A percentile compares a stretch with the other conserved stretches of the same genome.
Evolutionary conservation across 2,113 vertebrate genomes (phyloP).

Genomic region (Theristicus caerulescens): DNA sequence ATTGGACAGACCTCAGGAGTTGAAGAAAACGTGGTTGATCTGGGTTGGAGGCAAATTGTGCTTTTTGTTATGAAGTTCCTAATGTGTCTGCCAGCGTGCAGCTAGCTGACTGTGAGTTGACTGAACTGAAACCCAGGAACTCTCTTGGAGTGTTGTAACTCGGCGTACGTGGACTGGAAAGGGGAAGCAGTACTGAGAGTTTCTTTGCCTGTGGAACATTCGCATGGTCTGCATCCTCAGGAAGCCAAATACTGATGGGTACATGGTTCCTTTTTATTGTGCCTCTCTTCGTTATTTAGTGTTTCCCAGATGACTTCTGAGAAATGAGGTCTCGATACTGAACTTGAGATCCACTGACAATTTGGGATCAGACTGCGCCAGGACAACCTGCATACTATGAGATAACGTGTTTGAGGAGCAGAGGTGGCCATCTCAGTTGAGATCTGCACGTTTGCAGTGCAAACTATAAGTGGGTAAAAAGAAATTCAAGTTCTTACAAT

Average conservation of each 20-base stretch:
- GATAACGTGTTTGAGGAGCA: neutral
- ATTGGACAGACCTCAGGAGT: neutral
- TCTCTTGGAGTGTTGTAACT: neutral
- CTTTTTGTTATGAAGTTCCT: neutral
- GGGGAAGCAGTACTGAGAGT: neutral
- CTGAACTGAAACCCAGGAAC: neutral
- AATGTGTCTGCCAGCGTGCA: neutral
- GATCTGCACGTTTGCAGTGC: neutral
- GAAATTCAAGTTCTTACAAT: neutral
- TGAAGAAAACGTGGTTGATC: neutral
- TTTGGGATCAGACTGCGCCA: neutral
- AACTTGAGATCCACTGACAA: neutral
- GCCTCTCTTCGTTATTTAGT: neutral
- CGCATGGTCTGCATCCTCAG: neutral
- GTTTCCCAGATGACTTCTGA: neutral
- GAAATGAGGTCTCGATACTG: neutral
- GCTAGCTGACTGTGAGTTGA: neutral
- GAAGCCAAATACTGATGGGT: neutral
- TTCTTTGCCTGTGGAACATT: neutral
- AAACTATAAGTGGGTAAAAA: neutral
- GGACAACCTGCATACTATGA: neutral
- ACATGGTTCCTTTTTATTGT: neutral
- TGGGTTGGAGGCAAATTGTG: neutral
- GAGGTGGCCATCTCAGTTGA: neutral
- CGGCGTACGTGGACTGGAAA: fast-evolving